These are phyloP conservation scores for Cydia strobilella DNA, from an alignment of 1,140 invertebrate species.

Conservation along the genomic window DNA sequence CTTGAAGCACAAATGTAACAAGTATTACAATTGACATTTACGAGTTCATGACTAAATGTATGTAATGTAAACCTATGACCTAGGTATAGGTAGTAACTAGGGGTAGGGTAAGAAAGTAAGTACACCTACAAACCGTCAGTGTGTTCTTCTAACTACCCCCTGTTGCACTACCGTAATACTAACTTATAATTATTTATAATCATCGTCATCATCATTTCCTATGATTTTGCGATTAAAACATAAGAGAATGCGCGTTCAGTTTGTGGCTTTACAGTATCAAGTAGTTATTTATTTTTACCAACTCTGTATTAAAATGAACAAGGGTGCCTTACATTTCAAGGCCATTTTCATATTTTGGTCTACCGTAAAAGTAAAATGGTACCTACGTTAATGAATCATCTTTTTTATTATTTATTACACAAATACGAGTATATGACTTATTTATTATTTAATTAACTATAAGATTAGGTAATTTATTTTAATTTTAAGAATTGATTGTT, in stretches of 20 bases:
- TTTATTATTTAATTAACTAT: not conserved
- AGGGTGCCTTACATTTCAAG: not conserved
- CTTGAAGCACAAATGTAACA: not conserved
- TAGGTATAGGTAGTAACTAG: too few species aligned
- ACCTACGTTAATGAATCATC: too few species aligned
- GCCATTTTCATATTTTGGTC: not conserved
- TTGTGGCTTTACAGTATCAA: not conserved
- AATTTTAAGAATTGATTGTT: not conserved
- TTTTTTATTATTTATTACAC: too few species aligned
- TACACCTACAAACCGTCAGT: too few species aligned
- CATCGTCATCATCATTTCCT: not conserved
- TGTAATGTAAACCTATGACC: too few species aligned
- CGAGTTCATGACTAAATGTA: too few species aligned
- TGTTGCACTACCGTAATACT: not conserved
- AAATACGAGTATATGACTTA: too few species aligned
- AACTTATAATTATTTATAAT: not conserved
- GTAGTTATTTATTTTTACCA: not conserved
- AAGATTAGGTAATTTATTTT: conserved; percentile 12
- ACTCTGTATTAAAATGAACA: not conserved
- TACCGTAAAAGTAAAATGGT: not conserved
- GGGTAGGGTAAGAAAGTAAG: too few species aligned
- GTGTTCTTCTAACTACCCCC: too few species aligned
- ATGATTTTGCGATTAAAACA: not conserved
- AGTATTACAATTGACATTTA: not conserved
- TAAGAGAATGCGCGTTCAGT: not conserved